These are phyloP conservation scores for Macrochelys suwanniensis DNA, from an alignment of 2,797 vertebrate genomes.

Conservation along the genomic window DNA sequence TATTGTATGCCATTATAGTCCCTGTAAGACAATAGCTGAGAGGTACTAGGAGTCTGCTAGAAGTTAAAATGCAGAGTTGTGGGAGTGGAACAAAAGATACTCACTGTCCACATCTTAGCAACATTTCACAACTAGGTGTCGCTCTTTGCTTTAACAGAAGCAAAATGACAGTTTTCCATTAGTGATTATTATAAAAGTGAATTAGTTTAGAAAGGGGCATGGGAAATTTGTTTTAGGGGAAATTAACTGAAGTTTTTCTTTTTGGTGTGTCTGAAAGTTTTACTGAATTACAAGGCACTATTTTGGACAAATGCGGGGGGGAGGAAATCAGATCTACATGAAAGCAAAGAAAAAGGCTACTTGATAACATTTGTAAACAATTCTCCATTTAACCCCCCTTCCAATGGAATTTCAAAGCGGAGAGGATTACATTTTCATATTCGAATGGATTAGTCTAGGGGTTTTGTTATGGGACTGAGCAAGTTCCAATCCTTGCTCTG, in stretches of 20 bases:
- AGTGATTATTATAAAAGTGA: neutral
- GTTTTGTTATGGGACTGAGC: no score
- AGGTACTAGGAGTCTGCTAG: neutral
- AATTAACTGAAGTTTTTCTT: neutral
- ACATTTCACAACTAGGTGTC: neutral
- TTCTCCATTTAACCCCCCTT: neutral
- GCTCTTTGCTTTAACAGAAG: neutral
- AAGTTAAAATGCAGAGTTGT: neutral
- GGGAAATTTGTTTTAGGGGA: neutral
- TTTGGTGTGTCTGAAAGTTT: neutral
- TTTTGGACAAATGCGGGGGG: neutral
- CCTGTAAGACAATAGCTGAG: fast-evolving
- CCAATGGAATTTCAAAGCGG: neutral
- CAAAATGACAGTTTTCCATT: neutral
- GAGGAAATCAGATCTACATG: neutral
- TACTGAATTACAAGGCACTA: neutral
- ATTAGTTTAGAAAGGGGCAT: neutral
- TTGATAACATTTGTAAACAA: neutral
- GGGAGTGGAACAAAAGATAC: neutral
- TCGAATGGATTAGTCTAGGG: neutral
- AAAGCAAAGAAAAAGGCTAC: neutral
- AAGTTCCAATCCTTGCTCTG: neutral
- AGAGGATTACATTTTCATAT: fast-evolving
- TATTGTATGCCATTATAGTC: fast-evolving
- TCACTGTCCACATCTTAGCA: neutral